phyloP scores from a whole-genome alignment of 2,888 invertebrate species.

The Ophonus ardosiacus region DNA sequence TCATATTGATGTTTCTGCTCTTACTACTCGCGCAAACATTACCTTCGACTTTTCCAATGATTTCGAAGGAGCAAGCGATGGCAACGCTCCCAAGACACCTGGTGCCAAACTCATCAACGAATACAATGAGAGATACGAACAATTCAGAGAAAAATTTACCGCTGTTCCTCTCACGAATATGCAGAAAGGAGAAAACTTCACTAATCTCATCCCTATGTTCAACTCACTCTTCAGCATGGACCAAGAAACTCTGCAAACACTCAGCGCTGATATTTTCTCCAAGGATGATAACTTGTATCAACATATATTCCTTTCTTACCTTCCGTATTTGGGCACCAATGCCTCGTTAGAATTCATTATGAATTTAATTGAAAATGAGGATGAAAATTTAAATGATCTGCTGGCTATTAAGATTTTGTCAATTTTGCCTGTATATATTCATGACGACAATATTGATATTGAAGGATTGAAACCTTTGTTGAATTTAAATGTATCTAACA shows the following conservation, averaged over 20 bases:
- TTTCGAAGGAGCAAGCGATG: not conserved
- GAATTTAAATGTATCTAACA: conserved; percentile 11
- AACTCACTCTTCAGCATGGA: not conserved
- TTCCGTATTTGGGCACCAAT: conserved; percentile 40
- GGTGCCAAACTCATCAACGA: not conserved
- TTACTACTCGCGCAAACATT: not conserved
- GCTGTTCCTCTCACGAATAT: not conserved
- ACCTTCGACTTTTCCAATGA: conserved; percentile 5
- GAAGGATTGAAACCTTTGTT: not conserved
- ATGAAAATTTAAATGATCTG: conserved; percentile 7
- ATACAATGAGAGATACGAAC: conserved; percentile 18
- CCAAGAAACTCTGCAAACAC: not conserved
- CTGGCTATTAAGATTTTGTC: not conserved
- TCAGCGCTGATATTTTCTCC: not conserved
- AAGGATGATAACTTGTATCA: conserved; percentile 2
- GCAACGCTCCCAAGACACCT: not conserved
- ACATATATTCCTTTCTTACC: conserved; percentile 8
- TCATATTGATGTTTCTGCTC: conserved; percentile 6
- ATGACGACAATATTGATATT: not conserved
- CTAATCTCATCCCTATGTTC: not conserved
- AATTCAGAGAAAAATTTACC: conserved; percentile 16
- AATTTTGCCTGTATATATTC: conserved; percentile 36
- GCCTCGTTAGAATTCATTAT: not conserved
- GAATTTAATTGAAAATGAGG: not conserved
- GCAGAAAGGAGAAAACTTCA: not conserved